These are phyloP conservation scores for Rhabdornis inornatus DNA, from an alignment of 2,113 vertebrate species.

Conservation along the genomic window DNA sequence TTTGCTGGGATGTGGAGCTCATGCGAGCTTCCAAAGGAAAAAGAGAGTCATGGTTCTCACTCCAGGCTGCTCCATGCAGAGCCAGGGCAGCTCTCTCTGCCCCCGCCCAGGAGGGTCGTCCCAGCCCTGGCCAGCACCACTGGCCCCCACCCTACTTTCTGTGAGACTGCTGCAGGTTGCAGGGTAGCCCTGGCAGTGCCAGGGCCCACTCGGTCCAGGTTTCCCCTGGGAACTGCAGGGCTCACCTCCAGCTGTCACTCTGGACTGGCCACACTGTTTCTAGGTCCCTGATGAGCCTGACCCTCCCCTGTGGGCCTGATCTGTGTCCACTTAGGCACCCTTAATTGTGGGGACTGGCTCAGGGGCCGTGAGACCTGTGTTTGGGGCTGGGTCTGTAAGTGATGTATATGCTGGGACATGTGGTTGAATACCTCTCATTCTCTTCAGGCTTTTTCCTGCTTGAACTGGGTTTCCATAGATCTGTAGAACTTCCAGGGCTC, in stretches of 20 bases:
- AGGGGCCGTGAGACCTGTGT: accelerated
- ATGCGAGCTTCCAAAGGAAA: neutral
- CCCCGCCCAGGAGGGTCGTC: neutral
- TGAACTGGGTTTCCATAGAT: neutral
- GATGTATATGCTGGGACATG: accelerated
- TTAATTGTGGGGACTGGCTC: neutral
- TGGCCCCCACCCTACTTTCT: accelerated
- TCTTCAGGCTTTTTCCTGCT: neutral
- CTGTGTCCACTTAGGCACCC: neutral
- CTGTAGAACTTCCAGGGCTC: neutral
- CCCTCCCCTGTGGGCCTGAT: neutral
- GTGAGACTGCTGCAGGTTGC: neutral
- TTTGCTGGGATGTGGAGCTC: neutral
- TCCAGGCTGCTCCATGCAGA: neutral
- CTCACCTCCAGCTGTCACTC: neutral
- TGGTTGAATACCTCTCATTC: neutral
- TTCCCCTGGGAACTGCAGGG: neutral
- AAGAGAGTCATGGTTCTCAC: neutral
- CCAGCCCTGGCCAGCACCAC: accelerated
- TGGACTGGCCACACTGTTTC: neutral
- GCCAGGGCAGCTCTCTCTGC: neutral
- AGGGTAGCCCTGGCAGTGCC: accelerated
- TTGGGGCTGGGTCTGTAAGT: neutral
- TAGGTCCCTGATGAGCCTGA: neutral
- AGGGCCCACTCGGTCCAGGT: accelerated